A percentile compares a stretch with the other conserved stretches of the same genome.
These are phyloP conservation scores for Lordiphosa clarofinis DNA, from an alignment of 1,140 invertebrate species.

Conservation along the genomic window DNA sequence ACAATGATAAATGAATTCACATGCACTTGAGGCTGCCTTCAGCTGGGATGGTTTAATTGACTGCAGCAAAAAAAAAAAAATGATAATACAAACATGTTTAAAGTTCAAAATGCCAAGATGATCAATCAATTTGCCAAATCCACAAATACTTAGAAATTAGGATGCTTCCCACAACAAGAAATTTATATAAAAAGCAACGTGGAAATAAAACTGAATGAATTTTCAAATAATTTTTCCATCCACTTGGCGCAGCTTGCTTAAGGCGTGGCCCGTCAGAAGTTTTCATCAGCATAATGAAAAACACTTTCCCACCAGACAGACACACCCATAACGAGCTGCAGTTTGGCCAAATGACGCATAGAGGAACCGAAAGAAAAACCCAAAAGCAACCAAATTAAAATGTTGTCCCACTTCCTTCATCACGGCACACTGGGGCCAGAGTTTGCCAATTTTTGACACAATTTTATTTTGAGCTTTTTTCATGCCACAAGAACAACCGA, in stretches of 20 bases:
- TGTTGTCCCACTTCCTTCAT: conserved; percentile 12
- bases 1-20: conserved; percentile 54
- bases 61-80: conserved; percentile 18
- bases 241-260: conserved; percentile 9
- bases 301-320: conserved; percentile 18
- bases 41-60: conserved; percentile 26
- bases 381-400: conserved; percentile 45
- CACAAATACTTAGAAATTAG: conserved; percentile 17
- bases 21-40: conserved; percentile 16
- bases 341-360: conserved; percentile 22
- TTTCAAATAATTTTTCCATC: conserved; percentile 12
- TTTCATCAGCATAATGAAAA: conserved; percentile 65
- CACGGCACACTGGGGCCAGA: too few relatives aligned
- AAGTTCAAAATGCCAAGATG: conserved; percentile 31
- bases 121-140: conserved; percentile 31
- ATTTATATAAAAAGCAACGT: not conserved
- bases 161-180: conserved; percentile 8
- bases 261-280: conserved; percentile 17
- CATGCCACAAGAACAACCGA: too few relatives aligned
- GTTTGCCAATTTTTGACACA: too few relatives aligned
- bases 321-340: conserved; percentile 30
- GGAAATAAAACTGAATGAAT: conserved; percentile 37
- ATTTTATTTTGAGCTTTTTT: too few relatives aligned
- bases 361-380: not conserved
- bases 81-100: conserved; percentile 24